Evolutionary conservation across 2,113 vertebrate species (phyloP).

Genomic region (Aegithalos caudatus): DNA sequence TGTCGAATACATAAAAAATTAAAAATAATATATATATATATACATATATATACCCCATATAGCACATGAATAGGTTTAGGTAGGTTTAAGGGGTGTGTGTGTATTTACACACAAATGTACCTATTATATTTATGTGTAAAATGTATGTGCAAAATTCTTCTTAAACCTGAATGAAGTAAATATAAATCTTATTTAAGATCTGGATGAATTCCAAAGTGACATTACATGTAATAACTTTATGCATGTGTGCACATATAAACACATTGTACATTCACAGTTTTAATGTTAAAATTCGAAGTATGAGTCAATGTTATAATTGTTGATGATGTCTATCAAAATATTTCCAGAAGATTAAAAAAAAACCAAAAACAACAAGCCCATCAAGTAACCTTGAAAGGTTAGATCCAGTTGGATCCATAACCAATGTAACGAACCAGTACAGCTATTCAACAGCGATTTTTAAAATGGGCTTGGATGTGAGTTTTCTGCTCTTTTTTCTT

Average conservation of each 20-base stretch:
- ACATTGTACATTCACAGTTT: not conserved
- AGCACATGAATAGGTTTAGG: not conserved
- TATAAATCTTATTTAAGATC: not conserved
- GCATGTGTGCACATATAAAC: not conserved
- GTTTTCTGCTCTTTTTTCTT: not conserved
- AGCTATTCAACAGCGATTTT: not conserved
- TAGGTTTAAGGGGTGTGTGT: not conserved
- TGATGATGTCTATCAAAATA: not conserved
- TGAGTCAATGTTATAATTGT: not conserved
- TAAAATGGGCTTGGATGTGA: not conserved
- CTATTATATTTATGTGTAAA: not conserved
- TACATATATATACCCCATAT: not conserved
- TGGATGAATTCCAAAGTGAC: not conserved
- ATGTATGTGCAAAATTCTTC: not conserved
- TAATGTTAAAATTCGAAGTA: not conserved
- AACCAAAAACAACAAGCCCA: not conserved
- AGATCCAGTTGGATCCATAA: not conserved
- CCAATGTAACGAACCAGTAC: constrained; percentile 15
- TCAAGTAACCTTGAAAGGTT: not conserved
- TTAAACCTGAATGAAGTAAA: not conserved
- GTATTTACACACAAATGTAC: not conserved
- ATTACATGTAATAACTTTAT: not conserved
- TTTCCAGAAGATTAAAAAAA: not conserved
- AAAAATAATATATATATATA: not conserved
- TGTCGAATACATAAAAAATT: not conserved